phyloP scores from a whole-genome alignment of 30 jellyfish, hydroid and myxozoan genomes.

The Clytia hemisphaerica region DNA sequence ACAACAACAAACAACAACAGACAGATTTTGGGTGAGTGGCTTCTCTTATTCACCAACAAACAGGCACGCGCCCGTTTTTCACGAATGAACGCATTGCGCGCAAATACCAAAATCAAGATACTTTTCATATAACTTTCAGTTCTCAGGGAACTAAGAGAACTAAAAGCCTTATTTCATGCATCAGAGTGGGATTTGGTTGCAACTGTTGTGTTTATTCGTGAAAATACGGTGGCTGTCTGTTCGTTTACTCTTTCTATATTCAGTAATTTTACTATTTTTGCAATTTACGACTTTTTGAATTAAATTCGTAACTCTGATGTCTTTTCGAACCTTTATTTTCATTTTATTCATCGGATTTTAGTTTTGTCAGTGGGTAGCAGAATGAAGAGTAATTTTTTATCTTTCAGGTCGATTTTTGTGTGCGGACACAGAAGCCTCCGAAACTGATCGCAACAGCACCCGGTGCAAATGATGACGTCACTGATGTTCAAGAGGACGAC shows the following conservation, averaged over 20 bases:
- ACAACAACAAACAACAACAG: too few species aligned
- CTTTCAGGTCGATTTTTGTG: too few species aligned
- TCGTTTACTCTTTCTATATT: background rate
- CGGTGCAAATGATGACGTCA: conserved; percentile 37
- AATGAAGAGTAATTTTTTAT: too few species aligned
- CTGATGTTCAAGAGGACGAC: conserved; percentile 46
- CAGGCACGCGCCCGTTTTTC: conserved; percentile 15
- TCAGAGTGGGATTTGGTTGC: too few species aligned
- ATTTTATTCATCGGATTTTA: too few species aligned
- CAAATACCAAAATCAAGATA: too few species aligned
- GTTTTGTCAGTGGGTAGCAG: too few species aligned
- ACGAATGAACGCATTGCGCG: conserved; percentile 37
- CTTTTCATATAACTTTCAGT: too few species aligned
- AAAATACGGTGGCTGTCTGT: conserved; percentile 20
- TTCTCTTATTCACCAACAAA: too few species aligned
- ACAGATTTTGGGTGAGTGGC: conserved; percentile 23
- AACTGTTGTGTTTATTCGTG: conserved; percentile 32
- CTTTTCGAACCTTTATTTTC: background rate
- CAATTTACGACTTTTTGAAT: background rate
- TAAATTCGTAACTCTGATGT: background rate
- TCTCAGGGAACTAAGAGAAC: too few species aligned
- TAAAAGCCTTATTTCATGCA: too few species aligned
- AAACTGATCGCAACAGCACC: conserved; percentile 59
- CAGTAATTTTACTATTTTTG: background rate
- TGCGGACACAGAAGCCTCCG: too few species aligned